phyloP scores from a whole-genome alignment of 2,113 vertebrate species.

The Gasterosteus aculeatus region DNA sequence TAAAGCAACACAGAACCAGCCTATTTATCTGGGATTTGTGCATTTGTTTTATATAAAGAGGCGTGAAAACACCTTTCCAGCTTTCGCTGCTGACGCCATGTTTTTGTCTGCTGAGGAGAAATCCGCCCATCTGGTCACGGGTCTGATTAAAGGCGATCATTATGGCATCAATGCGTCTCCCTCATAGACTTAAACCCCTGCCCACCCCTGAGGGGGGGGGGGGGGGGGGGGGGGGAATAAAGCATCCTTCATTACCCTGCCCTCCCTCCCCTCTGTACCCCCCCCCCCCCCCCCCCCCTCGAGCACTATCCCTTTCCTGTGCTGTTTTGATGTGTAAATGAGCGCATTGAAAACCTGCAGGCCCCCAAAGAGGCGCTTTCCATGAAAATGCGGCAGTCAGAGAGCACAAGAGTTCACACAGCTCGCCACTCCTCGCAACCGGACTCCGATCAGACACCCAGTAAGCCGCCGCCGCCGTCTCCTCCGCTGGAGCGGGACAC shows the following conservation, averaged over 20 bases:
- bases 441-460: conserved; percentile 62
- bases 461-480: conserved; percentile 27
- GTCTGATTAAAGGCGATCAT: conserved; percentile 82
- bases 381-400: conserved; percentile 83
- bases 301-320: conserved; percentile 83
- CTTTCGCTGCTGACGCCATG: conserved; percentile 65
- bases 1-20: conserved; percentile 14
- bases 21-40: conserved; percentile 47
- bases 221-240: conserved; percentile 59
- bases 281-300: conserved; percentile 64
- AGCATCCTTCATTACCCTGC: conserved; percentile 82
- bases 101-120: conserved; percentile 68
- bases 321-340: conserved; percentile 87
- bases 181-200: conserved; percentile 71
- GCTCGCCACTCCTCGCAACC: conserved; percentile 61
- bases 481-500: conserved; percentile 27
- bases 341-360: conserved; percentile 84
- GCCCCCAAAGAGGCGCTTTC: conserved; percentile 83
- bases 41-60: conserved; percentile 57
- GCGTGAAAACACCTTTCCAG: conserved; percentile 54
- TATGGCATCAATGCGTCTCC: conserved; percentile 76
- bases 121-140: conserved; percentile 78
- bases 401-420: conserved; percentile 74
- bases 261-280: conserved; percentile 67
- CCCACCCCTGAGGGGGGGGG: conserved; percentile 64